Conservation (phyloP, 92 coral and sea anemone species). For the Palythoa grandiflora region DNA sequence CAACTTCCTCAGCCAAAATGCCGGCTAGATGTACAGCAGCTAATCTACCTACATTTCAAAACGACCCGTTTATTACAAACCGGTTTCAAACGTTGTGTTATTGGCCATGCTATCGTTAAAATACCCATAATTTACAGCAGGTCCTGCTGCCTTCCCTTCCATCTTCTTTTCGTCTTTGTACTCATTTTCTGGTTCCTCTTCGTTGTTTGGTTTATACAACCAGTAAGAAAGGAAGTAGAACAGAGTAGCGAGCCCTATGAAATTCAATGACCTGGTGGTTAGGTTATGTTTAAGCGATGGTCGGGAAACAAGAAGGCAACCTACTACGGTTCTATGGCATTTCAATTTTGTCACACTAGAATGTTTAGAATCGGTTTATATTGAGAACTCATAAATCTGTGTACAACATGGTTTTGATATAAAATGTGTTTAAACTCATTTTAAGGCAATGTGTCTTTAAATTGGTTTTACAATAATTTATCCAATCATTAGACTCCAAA, state of each 20-base stretch:
- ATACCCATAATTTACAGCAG: background rate
- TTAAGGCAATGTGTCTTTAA: too few relatives aligned
- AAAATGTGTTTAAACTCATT: too few relatives aligned
- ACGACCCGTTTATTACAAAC: background rate
- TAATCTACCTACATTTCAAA: too few relatives aligned
- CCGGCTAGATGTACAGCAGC: background rate
- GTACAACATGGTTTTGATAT: too few relatives aligned
- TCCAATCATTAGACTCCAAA: too few relatives aligned
- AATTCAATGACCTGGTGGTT: background rate
- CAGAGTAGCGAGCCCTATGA: background rate
- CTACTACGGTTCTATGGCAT: too few relatives aligned
- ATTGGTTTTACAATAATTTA: too few relatives aligned
- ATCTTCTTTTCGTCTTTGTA: background rate
- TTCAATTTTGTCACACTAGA: too few relatives aligned
- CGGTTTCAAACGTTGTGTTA: background rate
- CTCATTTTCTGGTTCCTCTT: background rate
- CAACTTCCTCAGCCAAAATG: background rate
- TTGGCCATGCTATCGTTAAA: background rate
- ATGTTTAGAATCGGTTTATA: too few relatives aligned
- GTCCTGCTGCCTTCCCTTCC: background rate
- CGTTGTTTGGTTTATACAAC: constrained; percentile 25
- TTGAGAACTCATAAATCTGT: too few relatives aligned
- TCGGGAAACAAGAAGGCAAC: too few relatives aligned
- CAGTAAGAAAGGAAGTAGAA: constrained; percentile 33
- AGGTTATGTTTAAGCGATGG: background rate